Evolutionary conservation across 2,113 vertebrate genomes (phyloP), one percentile per base, ranked within the genome.

Genomic region (Podarcis muralis): DNA sequence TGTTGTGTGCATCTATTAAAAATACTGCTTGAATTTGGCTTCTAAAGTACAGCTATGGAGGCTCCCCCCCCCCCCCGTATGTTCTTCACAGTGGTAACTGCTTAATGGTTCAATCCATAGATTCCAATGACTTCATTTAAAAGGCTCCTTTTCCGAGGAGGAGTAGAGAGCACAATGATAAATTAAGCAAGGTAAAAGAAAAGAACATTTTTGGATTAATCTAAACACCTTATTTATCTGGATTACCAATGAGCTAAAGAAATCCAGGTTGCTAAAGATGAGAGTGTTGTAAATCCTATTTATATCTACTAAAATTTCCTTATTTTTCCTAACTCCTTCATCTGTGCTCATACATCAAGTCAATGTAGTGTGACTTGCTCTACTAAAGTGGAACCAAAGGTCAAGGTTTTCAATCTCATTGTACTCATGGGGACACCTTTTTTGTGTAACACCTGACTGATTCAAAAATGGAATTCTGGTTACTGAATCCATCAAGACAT

Each of bases 381-480:
- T 83, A 22, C 86, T 66, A 43, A 94, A 94, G 88, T 83, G 85
- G 91, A 95, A 75, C 27, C 32, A 88, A 90, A 93, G 94, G 94
- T 92, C 89, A 94, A 91, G 86, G 88, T 92, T 95, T 95, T 94
- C 94, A 91, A 3, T 93, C 87, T 92, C 87, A 62, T 22, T 11
- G 32, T 86, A 75, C 84, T 92, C 72, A 16, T 84, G 87, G 92
- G 95, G 91, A 93, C 74, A 75, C 77, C 59, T 88, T 92, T 84
- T 93, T 83, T 88, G 90, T 68, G 90, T 91, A 92, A 92, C 40
- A 91, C 90, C 92, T 94, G 94, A 92, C 91, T 88, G 88, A 86
- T 87, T 93, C 90, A 88, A 91, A 92, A 93, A 96, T 94, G 95
- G 94, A 93, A 90, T 93, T 93, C 89, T 77, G 25, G 12, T 80